Evolutionary conservation across 2,113 vertebrate genomes (phyloP), one percentile per base, ranked within the genome.

Genomic region (Poeciliopsis occidentalis): DNA sequence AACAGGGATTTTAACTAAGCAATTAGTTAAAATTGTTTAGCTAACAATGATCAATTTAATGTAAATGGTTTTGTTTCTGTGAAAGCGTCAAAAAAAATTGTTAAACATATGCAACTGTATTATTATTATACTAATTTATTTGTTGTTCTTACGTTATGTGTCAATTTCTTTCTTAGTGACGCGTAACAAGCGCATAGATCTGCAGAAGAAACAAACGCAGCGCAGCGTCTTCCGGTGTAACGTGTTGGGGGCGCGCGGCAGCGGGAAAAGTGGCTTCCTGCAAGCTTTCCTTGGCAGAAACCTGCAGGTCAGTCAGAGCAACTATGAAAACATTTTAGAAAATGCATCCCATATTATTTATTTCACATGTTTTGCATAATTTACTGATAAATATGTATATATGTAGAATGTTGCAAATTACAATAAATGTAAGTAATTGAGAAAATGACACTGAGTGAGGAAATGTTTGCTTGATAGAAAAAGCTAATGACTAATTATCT

Each of bases 141-240:
- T 26, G 24, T 39, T 24, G 3, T 39, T 65, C 64, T 26, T 41
- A 39, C 17, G 10, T 67, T 54, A 3, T 67, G 62, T 6, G 5
- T 67, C 62, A 3, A 2, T 11, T 60, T 5, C 60, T 75, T 80
- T 79, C 80, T 71, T 87, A 99, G 98, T 99, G 80, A 99, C 97
- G 4, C 96, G 97, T 85, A 97, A 97, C 92, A 99, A 99, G 88
- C 96, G 97, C 85, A 98, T 99, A 72, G 98, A 99, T 82, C 95
- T 99, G 47, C 98, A 99, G 93, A 99, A 99, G 93, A 97, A 97
- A 72, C 98, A 99, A 79, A 99, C 98, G 30, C 98, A 99, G 91
- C 96, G 98, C 78, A 99, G 96, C 29, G 98, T 99, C 31, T 99
- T 99, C 90, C 93, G 95, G 83, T 99, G 98, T 88, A 98, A 98